Evolutionary conservation across 1,140 invertebrate species (phyloP).

Genomic region (Cydia pomonella): DNA sequence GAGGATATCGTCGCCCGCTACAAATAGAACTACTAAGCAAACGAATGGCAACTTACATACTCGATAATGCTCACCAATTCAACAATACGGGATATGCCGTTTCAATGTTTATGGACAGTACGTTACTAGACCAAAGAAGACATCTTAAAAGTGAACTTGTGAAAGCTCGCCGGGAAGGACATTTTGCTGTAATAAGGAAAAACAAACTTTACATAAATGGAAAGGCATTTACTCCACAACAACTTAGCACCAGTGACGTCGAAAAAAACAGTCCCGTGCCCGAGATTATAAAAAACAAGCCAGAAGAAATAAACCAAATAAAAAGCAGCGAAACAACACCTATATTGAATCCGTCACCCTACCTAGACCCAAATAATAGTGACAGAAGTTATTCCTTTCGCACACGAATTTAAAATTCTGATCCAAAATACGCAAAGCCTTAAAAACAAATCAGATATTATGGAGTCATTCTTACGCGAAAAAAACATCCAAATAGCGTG

Average conservation of each 20-base stretch:
- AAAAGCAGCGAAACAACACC: no score
- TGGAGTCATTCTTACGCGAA: not conserved
- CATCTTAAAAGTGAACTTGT: not conserved
- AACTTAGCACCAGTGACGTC: no score
- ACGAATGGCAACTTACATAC: not conserved
- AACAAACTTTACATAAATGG: not conserved
- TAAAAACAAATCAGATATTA: not conserved
- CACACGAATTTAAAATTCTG: not conserved
- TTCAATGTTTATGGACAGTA: not conserved
- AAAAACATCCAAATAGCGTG: not conserved
- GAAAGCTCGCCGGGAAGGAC: not conserved
- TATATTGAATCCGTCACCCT: no score
- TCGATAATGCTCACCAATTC: not conserved
- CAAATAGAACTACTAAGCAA: not conserved
- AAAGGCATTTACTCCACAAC: not conserved
- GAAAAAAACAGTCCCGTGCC: no score
- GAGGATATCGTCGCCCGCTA: not conserved
- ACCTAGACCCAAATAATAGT: no score
- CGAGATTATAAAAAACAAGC: no score
- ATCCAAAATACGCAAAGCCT: not conserved
- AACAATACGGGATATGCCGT: not conserved
- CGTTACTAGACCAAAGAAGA: not conserved
- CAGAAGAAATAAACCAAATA: no score
- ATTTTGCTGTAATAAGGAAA: not conserved
- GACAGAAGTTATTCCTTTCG: not conserved